Conservation (phyloP, 1,140 invertebrate genomes). For the Zaprionus ornatus region DNA sequence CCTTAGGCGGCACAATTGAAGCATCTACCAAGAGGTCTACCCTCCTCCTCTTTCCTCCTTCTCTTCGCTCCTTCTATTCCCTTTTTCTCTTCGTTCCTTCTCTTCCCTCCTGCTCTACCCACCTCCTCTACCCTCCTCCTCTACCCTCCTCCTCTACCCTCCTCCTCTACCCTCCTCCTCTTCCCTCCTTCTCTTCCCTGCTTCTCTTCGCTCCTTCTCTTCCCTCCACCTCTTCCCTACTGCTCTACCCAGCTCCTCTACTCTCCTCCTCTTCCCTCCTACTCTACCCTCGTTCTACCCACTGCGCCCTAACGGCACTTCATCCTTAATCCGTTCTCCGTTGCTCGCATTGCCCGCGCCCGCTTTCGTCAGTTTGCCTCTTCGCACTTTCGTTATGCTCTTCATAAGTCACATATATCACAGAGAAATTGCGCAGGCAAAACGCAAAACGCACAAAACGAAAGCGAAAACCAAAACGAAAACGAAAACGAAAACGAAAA, state of each 20-base stretch:
- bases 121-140: not conserved
- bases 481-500: not conserved
- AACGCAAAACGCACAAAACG: conserved; percentile 1
- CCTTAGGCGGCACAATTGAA: not conserved
- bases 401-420: conserved; percentile 2
- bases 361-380: too few relatives aligned
- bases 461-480: not conserved
- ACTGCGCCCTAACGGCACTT: not conserved
- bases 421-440: not conserved
- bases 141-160: not conserved
- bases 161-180: not conserved
- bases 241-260: too few relatives aligned
- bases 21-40: not conserved
- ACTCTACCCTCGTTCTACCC: too few relatives aligned
- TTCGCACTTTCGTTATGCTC: not conserved
- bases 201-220: too few relatives aligned
- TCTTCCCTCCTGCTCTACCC: not conserved
- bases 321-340: not conserved
- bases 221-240: not conserved
- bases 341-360: too few relatives aligned
- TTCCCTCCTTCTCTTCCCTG: too few relatives aligned
- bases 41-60: not conserved
- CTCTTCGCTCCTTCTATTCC: too few relatives aligned
- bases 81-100: too few relatives aligned
- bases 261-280: not conserved